Percentiles rank a stretch among this genome's conserved stretches.
Evolutionary conservation across 1,140 invertebrate species (phyloP).

Genomic region (Temnothorax nylanderi): DNA sequence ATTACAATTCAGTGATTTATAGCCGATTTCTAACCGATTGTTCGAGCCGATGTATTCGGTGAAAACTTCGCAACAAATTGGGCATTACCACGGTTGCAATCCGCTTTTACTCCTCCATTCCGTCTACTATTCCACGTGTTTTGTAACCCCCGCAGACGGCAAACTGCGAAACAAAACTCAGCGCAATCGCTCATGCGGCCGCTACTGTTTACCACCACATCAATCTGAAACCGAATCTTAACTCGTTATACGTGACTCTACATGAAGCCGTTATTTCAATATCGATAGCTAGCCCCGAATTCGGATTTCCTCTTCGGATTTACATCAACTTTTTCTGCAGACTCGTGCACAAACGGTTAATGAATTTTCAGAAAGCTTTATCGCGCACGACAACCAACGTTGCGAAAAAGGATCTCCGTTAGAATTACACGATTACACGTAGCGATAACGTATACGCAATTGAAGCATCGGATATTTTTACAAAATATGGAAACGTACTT

Average conservation of each 20-base stretch:
- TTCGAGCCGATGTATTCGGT: conserved; percentile 7
- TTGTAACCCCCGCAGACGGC: conserved; percentile 36
- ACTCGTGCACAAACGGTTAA: neutral
- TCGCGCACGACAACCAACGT: neutral
- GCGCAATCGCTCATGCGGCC: conserved; percentile 49
- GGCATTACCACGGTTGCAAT: conserved; percentile 22
- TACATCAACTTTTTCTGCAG: neutral
- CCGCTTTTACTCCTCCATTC: conserved; percentile 42
- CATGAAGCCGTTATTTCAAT: neutral
- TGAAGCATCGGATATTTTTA: neutral
- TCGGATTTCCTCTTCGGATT: neutral
- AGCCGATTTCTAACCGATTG: conserved; percentile 4
- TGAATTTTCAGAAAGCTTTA: conserved; percentile 20
- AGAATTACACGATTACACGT: conserved; percentile 1
- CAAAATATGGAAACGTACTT: neutral
- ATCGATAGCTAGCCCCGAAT: neutral
- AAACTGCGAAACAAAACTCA: conserved; percentile 52
- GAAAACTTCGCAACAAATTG: conserved; percentile 54
- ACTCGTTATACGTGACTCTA: neutral
- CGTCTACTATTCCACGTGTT: conserved; percentile 21
- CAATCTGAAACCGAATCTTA: conserved; percentile 52
- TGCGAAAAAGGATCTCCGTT: neutral
- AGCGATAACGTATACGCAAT: neutral
- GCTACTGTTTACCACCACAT: conserved; percentile 29
- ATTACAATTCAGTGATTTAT: conserved; percentile 7